A percentile compares a stretch with the other conserved stretches of the same genome.
These are phyloP conservation scores for Clostera curtula DNA, from an alignment of 2,888 invertebrate genomes.

Conservation along the genomic window DNA sequence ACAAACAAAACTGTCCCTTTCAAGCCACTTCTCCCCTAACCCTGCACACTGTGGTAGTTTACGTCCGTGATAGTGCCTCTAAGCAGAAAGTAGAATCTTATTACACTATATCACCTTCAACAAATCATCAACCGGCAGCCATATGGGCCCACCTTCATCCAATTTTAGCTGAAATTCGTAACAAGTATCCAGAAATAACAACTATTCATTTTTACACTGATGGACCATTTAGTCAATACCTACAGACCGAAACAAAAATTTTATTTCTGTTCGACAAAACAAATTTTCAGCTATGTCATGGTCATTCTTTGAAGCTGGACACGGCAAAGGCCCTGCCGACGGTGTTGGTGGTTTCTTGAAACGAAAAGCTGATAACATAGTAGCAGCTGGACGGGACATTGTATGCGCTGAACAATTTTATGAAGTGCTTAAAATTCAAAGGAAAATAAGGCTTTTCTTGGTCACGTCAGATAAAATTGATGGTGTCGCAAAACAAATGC, in stretches of 20 bases:
- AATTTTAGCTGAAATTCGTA: constrained; percentile 2
- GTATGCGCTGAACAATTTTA: background rate
- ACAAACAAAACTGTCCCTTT: too few relatives aligned
- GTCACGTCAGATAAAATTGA: too few relatives aligned
- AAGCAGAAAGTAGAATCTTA: constrained; percentile 3
- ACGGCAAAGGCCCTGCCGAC: constrained; percentile 6
- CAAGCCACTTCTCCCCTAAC: constrained; percentile 10
- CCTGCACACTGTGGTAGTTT: constrained; percentile 2
- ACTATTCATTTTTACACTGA: constrained; percentile 6
- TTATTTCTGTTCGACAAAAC: constrained; percentile 6
- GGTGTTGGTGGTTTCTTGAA: constrained; percentile 4
- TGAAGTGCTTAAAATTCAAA: too few relatives aligned
- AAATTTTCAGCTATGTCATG: constrained; percentile 3
- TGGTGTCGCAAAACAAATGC: too few relatives aligned
- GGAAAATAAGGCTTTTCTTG: too few relatives aligned
- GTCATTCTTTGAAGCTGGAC: constrained; percentile 3
- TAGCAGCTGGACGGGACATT: constrained; percentile 3
- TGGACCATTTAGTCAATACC: constrained; percentile 9
- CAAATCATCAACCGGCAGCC: constrained; percentile 5
- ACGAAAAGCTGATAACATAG: constrained; percentile 2
- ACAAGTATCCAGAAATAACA: constrained; percentile 1
- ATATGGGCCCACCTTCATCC: constrained; percentile 7
- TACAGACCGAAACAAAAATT: constrained; percentile 11
- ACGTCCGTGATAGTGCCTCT: constrained; percentile 1
- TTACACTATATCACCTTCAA: constrained; percentile 6